These are phyloP conservation scores for Neoarius graeffei DNA, from an alignment of 2,113 vertebrate genomes.

Conservation along the genomic window DNA sequence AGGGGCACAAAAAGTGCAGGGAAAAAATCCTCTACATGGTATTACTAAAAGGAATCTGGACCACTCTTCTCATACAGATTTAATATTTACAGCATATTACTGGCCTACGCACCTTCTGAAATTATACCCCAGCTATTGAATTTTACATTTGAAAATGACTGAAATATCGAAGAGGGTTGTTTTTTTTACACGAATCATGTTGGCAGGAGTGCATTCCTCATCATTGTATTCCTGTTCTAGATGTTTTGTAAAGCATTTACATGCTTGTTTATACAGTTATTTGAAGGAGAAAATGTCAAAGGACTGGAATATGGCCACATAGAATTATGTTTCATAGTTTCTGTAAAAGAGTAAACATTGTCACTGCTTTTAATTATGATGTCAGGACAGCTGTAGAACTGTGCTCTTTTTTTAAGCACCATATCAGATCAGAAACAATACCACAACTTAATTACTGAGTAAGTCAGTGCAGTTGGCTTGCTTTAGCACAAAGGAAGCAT, in stretches of 20 bases:
- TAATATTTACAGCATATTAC: conserved; percentile 23
- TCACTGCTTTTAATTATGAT: neutral
- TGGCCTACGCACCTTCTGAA: conserved; percentile 11
- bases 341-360: conserved; percentile 8
- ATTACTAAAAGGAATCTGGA: neutral
- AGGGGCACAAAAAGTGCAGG: neutral
- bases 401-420: neutral
- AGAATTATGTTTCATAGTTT: neutral
- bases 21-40: neutral
- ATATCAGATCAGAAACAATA: conserved; percentile 28
- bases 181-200: conserved; percentile 12
- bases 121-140: conserved; percentile 5
- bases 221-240: conserved; percentile 23
- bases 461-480: neutral
- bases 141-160: conserved; percentile 37
- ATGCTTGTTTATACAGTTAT: conserved; percentile 30
- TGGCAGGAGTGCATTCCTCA: neutral
- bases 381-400: neutral
- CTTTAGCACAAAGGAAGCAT: conserved; percentile 27
- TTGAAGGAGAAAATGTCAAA: neutral
- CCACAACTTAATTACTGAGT: conserved; percentile 14
- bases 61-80: conserved; percentile 4
- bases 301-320: neutral
- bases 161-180: conserved; percentile 14
- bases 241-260: conserved; percentile 39